Percentiles rank a stretch among this genome's conserved stretches.
Evolutionary conservation across 2,888 invertebrate species (phyloP).

Genomic region (Polydrusus cervinus): DNA sequence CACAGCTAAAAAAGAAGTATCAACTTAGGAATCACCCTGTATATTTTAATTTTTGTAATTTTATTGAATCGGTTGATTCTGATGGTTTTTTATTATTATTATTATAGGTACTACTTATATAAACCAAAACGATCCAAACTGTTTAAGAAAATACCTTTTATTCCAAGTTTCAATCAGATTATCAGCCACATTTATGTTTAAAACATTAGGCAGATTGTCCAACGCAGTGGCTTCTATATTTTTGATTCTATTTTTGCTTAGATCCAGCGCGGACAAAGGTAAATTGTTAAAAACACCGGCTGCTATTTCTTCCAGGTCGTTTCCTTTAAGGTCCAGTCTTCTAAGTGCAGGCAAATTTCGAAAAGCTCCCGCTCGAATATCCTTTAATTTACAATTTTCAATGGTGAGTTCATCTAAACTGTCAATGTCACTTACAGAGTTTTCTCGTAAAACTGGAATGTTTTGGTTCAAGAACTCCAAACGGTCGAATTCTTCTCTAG

Average conservation of each 20-base stretch:
- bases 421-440: constrained; percentile 59
- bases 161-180: constrained; percentile 60
- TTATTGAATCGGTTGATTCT: too few species aligned
- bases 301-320: constrained; percentile 59
- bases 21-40: too few species aligned
- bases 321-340: constrained; percentile 61
- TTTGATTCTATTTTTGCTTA: constrained; percentile 62
- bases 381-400: constrained; percentile 58
- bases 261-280: constrained; percentile 62
- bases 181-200: constrained; percentile 61
- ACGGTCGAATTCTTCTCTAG: constrained; percentile 57
- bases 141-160: constrained; percentile 38
- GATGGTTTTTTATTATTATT: too few species aligned
- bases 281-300: constrained; percentile 63
- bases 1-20: too few species aligned
- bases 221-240: constrained; percentile 63
- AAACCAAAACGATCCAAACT: too few species aligned
- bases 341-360: constrained; percentile 61
- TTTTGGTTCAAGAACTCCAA: constrained; percentile 60
- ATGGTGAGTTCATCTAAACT: constrained; percentile 61
- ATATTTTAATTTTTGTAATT: too few species aligned
- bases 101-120: too few species aligned
- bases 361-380: constrained; percentile 63
- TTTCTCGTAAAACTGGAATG: constrained; percentile 60
- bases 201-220: constrained; percentile 62